These are phyloP conservation scores for Elysia chlorotica DNA, from an alignment of 1,140 invertebrate genomes.

Conservation along the genomic window DNA sequence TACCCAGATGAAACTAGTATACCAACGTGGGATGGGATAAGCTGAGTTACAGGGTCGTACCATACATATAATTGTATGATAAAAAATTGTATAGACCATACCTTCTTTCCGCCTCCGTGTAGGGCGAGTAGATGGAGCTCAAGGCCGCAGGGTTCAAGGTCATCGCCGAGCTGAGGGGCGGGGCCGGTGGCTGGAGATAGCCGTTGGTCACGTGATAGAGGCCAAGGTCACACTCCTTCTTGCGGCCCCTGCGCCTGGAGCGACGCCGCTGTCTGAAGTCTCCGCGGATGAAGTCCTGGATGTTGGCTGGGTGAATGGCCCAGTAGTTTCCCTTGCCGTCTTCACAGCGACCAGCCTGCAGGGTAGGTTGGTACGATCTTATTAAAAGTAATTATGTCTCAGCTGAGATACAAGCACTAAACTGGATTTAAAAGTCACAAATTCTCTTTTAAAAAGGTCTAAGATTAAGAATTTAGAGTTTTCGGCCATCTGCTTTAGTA, in stretches of 20 bases:
- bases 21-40: no score
- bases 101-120: constrained; percentile 53
- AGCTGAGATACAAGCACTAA: no score
- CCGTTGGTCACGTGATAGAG: constrained; percentile 53
- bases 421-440: no score
- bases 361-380: no score
- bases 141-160: constrained; percentile 39
- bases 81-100: no score
- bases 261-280: constrained; percentile 73
- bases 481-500: no score
- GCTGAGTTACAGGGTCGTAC: no score
- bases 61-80: no score
- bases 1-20: no score
- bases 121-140: constrained; percentile 53
- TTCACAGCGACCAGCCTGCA: constrained; percentile 53
- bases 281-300: constrained; percentile 93
- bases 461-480: no score
- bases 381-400: no score
- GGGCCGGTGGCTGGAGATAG: constrained; percentile 30
- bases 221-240: constrained; percentile 52
- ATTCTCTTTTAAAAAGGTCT: no score
- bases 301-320: constrained; percentile 96
- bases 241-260: constrained; percentile 46
- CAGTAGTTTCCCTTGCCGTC: constrained; percentile 73
- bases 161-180: constrained; percentile 35